phyloP scores from a whole-genome alignment of 2,113 vertebrate species.

The Peromyscus californicus region DNA sequence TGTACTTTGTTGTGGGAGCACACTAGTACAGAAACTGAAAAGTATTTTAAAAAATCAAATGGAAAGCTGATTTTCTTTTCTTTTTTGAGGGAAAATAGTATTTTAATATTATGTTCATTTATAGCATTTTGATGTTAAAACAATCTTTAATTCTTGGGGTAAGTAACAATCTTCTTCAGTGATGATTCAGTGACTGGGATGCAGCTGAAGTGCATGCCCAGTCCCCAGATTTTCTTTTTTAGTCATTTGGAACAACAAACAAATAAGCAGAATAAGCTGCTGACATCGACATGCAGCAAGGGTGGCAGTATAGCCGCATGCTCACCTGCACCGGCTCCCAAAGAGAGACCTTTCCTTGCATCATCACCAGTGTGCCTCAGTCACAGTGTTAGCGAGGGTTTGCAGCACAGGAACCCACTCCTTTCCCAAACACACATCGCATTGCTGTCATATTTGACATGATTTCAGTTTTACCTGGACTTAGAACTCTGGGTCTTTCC shows the following conservation, averaged over 20 bases:
- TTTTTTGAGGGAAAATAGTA: not conserved
- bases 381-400: fast-evolving
- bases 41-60: slow-evolving; percentile 49
- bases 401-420: not conserved
- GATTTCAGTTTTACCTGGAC: not conserved
- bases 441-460: not conserved
- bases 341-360: not conserved
- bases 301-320: not conserved
- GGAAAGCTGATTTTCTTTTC: not conserved
- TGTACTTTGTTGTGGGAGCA: not conserved
- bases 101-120: not conserved
- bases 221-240: not conserved
- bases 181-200: not conserved
- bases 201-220: not conserved
- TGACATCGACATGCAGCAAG: slow-evolving; percentile 1
- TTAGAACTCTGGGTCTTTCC: not conserved
- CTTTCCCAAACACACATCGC: not conserved
- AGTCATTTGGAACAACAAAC: not conserved
- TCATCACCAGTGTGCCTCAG: not conserved
- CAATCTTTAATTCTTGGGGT: not conserved
- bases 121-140: not conserved
- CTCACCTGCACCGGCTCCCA: not conserved
- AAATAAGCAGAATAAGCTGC: slow-evolving; percentile 30
- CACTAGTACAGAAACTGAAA: slow-evolving; percentile 6
- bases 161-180: not conserved